Conservation (phyloP, 64 coral and sea anemone genomes). For the Catalaphyllia jardinei region DNA sequence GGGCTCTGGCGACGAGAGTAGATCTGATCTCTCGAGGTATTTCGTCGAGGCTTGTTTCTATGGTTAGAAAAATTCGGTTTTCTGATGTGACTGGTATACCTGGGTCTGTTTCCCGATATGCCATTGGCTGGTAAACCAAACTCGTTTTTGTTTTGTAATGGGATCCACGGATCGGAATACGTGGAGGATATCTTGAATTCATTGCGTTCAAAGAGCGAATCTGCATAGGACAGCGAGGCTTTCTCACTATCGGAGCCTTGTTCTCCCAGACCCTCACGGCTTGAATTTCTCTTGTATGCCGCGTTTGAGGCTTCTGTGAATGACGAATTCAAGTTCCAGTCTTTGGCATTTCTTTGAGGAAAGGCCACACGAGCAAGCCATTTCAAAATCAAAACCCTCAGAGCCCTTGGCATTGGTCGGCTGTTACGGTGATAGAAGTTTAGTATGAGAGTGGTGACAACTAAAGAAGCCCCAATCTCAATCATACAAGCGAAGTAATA, state of each 20-base stretch:
- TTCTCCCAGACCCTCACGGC: neutral
- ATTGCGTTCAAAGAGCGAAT: neutral
- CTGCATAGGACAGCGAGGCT: neutral
- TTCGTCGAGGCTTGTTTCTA: neutral
- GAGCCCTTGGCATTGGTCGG: slow-evolving; percentile 65
- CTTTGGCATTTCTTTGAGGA: slow-evolving; percentile 5
- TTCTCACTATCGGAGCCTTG: slow-evolving; percentile 15
- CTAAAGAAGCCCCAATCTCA: slow-evolving; percentile 83
- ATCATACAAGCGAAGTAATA: slow-evolving; percentile 92
- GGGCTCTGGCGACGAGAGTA: neutral
- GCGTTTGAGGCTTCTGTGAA: neutral
- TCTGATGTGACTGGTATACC: neutral
- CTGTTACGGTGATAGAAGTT: slow-evolving; percentile 90
- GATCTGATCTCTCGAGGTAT: neutral
- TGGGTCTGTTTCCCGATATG: neutral
- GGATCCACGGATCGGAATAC: slow-evolving; percentile 42
- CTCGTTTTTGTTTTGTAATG: neutral
- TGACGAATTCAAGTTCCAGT: slow-evolving; percentile 1
- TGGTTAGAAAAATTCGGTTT: neutral
- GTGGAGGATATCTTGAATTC: neutral
- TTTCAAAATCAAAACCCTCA: slow-evolving; percentile 61
- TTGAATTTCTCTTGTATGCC: neutral
- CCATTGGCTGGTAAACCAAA: neutral
- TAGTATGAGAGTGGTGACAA: slow-evolving; percentile 84
- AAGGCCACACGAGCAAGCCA: slow-evolving; percentile 58